phyloP scores from a whole-genome alignment of 1,140 invertebrate species.

The Nasonia vitripennis region DNA sequence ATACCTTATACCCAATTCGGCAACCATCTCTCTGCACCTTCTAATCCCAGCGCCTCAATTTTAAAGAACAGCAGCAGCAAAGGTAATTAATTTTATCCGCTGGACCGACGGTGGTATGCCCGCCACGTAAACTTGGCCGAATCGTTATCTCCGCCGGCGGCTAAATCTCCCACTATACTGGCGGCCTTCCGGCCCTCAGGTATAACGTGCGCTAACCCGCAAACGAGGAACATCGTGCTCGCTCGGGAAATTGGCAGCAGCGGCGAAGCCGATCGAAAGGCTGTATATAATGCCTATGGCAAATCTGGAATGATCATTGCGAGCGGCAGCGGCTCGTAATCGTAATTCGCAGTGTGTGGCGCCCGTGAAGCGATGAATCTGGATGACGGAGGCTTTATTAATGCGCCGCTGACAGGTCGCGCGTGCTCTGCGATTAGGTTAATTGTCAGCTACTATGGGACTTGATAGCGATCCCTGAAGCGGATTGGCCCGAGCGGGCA shows the following conservation, averaged over 20 bases:
- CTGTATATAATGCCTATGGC: not conserved
- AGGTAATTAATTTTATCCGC: not conserved
- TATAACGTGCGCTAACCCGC: not conserved
- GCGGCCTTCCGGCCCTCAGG: not conserved
- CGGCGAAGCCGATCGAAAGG: not conserved
- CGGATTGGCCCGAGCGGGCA: not conserved
- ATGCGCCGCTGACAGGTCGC: not conserved
- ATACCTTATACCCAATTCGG: not conserved
- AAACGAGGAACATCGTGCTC: slow-evolving; percentile 3
- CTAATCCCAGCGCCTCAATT: not conserved
- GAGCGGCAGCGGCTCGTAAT: not conserved
- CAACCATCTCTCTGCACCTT: not conserved
- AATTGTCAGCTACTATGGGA: not conserved
- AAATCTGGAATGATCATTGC: not conserved
- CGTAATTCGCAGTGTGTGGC: not conserved
- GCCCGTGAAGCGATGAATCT: not conserved
- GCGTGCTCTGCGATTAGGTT: slow-evolving; percentile 9
- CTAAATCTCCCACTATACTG: not conserved
- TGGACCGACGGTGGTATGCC: not conserved
- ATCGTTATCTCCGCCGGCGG: not conserved
- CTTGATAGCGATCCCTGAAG: not conserved
- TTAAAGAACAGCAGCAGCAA: not conserved
- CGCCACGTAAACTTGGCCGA: not conserved
- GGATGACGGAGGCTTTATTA: not conserved
- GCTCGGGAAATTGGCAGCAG: not conserved